phyloP scores from a whole-genome alignment of 2,888 invertebrate genomes.

The Neoitamus cyanurus region DNA sequence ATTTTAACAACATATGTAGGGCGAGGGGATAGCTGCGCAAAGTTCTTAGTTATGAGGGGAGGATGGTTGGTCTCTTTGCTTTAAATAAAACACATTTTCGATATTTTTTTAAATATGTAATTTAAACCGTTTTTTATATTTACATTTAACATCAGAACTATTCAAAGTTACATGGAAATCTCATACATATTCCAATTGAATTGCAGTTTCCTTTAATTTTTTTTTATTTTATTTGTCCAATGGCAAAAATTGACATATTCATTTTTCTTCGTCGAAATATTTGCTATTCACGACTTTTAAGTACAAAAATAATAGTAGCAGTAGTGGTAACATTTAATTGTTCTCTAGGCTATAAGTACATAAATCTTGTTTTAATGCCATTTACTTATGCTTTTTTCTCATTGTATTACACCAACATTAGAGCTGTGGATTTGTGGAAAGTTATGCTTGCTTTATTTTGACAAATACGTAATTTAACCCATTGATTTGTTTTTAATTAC shows the following conservation, averaged over 20 bases:
- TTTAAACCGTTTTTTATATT: conserved; percentile 6
- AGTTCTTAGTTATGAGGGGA: too few species aligned
- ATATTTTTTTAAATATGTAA: background rate
- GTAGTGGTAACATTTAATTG: conserved; percentile 1
- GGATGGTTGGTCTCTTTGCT: too few species aligned
- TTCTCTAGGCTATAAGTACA: conserved; percentile 30
- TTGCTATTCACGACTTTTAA: conserved; percentile 13
- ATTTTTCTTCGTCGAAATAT: background rate
- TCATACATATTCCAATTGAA: background rate
- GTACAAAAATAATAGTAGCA: conserved; percentile 40
- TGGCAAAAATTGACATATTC: background rate
- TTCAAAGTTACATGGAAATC: conserved; percentile 34
- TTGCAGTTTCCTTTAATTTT: background rate
- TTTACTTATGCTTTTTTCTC: background rate
- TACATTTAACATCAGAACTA: conserved; percentile 32
- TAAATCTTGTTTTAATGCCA: background rate
- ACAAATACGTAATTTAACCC: background rate
- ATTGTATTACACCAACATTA: background rate
- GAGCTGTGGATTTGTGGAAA: background rate
- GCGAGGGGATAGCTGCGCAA: too few species aligned
- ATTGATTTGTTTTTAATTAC: background rate
- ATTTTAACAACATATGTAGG: too few species aligned
- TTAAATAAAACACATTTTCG: background rate
- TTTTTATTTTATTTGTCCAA: background rate
- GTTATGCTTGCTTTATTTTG: background rate